Percentiles rank a stretch among this genome's conserved stretches.
These are phyloP conservation scores for Pseudomyrmex cubaensis DNA, from an alignment of 1,140 invertebrate species.

Conservation along the genomic window DNA sequence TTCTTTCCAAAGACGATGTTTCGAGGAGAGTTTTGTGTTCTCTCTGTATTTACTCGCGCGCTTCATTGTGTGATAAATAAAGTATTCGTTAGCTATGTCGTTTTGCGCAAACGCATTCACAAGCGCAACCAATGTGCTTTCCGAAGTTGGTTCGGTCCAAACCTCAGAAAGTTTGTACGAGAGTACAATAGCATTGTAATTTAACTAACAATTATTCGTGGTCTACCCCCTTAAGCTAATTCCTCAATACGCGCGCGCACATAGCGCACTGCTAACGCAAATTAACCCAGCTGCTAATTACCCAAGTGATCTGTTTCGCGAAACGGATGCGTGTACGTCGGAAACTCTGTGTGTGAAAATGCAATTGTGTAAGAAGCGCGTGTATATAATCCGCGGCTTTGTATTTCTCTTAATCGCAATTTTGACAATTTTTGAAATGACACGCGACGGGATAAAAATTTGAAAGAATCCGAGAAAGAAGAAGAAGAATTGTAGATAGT, in stretches of 20 bases:
- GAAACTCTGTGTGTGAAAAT: no score
- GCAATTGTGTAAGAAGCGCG: no score
- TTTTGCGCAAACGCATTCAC: slow-evolving; percentile 25
- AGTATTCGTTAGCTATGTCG: slow-evolving; percentile 25
- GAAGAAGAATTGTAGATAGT: no score
- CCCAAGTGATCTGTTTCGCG: neutral
- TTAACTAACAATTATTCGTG: slow-evolving; percentile 55
- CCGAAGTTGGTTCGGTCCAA: slow-evolving; percentile 26
- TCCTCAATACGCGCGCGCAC: slow-evolving; percentile 28
- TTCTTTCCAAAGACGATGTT: no score
- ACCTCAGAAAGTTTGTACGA: slow-evolving; percentile 39
- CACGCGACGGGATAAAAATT: no score
- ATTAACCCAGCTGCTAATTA: slow-evolving; percentile 49
- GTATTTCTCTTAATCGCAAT: no score
- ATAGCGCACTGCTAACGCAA: neutral
- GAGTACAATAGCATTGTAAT: slow-evolving; percentile 45
- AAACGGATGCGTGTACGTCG: no score
- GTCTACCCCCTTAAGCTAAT: slow-evolving; percentile 49
- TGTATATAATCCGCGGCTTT: no score
- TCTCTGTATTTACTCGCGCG: neutral
- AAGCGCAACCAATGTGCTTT: slow-evolving; percentile 20
- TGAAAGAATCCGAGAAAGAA: no score
- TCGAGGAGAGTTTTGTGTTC: no score
- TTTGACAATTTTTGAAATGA: no score
- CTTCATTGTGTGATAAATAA: slow-evolving; percentile 11